Conservation (phyloP, 2,113 vertebrate genomes). For the Recurvirostra avosetta region DNA sequence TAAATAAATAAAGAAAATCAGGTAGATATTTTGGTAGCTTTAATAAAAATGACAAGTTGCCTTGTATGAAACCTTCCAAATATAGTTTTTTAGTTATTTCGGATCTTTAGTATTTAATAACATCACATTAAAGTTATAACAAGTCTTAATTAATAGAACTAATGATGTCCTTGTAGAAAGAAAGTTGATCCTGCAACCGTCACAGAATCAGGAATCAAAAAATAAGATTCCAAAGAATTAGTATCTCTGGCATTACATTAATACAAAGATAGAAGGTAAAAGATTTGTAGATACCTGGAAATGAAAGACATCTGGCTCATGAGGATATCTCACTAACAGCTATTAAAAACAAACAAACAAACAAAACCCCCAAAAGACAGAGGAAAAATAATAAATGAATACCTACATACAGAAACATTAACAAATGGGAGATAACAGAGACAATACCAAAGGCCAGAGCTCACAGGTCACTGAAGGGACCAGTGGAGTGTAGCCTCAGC, state of each 20-base stretch:
- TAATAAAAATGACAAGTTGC: not conserved
- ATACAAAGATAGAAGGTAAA: not conserved
- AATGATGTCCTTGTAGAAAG: not conserved
- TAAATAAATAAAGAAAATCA: not conserved
- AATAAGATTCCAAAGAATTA: not conserved
- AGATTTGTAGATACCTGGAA: not conserved
- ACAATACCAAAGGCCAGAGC: not conserved
- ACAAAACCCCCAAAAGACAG: not conserved
- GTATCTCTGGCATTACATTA: not conserved
- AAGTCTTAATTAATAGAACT: not conserved
- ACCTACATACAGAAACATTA: not conserved
- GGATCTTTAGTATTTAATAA: not conserved
- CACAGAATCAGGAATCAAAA: not conserved
- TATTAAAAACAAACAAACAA: not conserved
- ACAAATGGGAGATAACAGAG: not conserved
- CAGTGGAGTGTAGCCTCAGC: not conserved
- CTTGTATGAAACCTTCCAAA: not conserved
- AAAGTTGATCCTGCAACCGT: not conserved
- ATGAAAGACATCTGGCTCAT: not conserved
- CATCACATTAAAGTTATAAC: not conserved
- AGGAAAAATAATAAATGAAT: not conserved
- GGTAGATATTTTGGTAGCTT: not conserved
- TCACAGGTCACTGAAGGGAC: not conserved
- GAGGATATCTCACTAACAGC: not conserved
- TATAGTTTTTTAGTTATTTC: not conserved